phyloP scores from a whole-genome alignment of 2,888 invertebrate genomes.

The Cetonia aurata region DNA sequence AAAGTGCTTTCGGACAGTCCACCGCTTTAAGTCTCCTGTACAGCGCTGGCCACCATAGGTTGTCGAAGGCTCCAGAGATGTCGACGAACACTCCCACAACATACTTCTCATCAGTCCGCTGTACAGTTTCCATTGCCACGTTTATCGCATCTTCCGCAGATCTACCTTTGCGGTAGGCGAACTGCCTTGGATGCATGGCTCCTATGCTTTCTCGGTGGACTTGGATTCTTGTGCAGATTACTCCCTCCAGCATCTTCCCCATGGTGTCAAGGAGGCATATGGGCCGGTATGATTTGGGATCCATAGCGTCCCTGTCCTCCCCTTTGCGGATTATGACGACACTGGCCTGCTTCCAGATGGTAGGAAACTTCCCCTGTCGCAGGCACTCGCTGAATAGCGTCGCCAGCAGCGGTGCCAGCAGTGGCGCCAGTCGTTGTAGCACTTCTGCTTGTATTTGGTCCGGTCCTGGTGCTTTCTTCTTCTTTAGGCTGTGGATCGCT shows the following conservation, averaged over 20 bases:
- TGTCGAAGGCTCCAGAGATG: slow-evolving; percentile 46
- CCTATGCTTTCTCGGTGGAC: background rate
- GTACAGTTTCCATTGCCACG: background rate
- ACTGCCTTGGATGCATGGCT: slow-evolving; percentile 6
- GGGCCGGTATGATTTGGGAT: slow-evolving; percentile 13
- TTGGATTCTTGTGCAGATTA: slow-evolving; percentile 11
- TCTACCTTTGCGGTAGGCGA: slow-evolving; percentile 22
- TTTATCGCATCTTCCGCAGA: slow-evolving; percentile 39
- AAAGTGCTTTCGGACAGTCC: too few species aligned
- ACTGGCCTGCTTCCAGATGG: background rate
- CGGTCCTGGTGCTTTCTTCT: slow-evolving; percentile 31
- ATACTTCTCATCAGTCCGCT: slow-evolving; percentile 17
- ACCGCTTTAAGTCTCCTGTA: background rate
- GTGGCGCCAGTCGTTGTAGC: background rate
- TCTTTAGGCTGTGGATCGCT: slow-evolving; percentile 12
- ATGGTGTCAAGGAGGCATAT: slow-evolving; percentile 17
- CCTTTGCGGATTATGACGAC: background rate
- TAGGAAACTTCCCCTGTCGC: slow-evolving; percentile 34
- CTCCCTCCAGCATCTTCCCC: slow-evolving; percentile 7
- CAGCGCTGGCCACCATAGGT: slow-evolving; percentile 44
- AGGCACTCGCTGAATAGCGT: slow-evolving; percentile 45
- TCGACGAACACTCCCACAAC: slow-evolving; percentile 31
- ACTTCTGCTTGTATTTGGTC: slow-evolving; percentile 32
- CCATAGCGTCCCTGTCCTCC: background rate
- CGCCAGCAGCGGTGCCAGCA: slow-evolving; percentile 14